These are phyloP conservation scores for Euplexia lucipara DNA, from an alignment of 2,888 invertebrate species.

Conservation along the genomic window DNA sequence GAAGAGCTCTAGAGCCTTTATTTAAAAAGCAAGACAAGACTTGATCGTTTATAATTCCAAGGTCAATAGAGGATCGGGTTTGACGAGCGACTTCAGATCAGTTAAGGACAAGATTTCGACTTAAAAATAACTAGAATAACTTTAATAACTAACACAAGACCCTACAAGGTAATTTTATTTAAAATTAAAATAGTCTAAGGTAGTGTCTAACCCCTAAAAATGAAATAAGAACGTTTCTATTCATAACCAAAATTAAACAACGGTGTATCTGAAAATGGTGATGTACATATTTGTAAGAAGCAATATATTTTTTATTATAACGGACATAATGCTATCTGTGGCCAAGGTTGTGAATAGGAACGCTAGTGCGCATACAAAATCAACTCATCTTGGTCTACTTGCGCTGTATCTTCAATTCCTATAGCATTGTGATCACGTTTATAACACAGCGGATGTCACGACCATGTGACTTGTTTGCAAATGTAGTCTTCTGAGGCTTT, in stretches of 20 bases:
- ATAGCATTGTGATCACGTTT: constrained; percentile 83
- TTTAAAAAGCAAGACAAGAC: constrained; percentile 27
- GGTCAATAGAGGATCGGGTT: constrained; percentile 57
- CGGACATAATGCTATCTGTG: constrained; percentile 79
- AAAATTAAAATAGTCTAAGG: constrained; percentile 9
- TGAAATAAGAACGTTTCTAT: constrained; percentile 25
- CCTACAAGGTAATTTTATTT: too few species aligned
- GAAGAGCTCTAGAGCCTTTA: too few species aligned
- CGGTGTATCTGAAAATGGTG: constrained; percentile 76
- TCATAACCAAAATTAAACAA: constrained; percentile 66
- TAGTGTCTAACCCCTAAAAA: constrained; percentile 12
- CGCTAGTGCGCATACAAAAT: constrained; percentile 78
- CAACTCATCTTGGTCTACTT: constrained; percentile 72
- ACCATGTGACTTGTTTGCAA: constrained; percentile 84
- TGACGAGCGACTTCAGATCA: constrained; percentile 34
- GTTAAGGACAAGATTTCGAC: constrained; percentile 22
- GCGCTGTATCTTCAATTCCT: constrained; percentile 70
- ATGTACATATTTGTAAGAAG: constrained; percentile 66
- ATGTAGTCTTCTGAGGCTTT: constrained; percentile 75
- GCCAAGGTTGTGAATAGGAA: constrained; percentile 78
- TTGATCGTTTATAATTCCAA: constrained; percentile 60
- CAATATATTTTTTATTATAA: constrained; percentile 80
- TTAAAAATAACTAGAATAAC: too few species aligned
- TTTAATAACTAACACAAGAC: not conserved
- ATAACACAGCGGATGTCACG: constrained; percentile 84